Conservation (phyloP, 2,797 vertebrate species). For the Strix occidentalis region DNA sequence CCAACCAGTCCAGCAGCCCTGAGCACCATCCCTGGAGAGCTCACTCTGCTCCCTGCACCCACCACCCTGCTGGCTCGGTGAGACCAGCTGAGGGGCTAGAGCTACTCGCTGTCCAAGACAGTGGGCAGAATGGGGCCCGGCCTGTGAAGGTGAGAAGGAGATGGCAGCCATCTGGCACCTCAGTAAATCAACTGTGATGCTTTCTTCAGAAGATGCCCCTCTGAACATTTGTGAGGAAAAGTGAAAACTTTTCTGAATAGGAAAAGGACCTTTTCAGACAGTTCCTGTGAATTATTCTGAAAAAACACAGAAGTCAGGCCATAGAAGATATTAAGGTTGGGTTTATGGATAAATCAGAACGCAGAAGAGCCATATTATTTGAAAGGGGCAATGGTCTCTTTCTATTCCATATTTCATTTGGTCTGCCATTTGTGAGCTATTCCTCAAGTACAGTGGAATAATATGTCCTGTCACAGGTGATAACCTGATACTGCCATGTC, state of each 20-base stretch:
- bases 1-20: fast-evolving
- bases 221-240: neutral
- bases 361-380: neutral
- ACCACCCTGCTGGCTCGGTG: fast-evolving
- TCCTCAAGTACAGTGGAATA: neutral
- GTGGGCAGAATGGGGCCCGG: fast-evolving
- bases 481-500: neutral
- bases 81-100: neutral
- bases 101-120: fast-evolving
- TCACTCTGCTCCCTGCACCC: fast-evolving
- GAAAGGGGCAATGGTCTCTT: neutral
- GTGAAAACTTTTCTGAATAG: neutral
- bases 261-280: neutral
- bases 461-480: neutral
- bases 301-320: neutral
- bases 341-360: constrained; percentile 15
- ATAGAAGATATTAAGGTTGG: neutral
- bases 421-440: neutral
- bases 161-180: neutral
- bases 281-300: neutral
- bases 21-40: fast-evolving
- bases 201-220: neutral
- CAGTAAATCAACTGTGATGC: fast-evolving
- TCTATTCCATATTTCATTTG: neutral
- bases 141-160: neutral